Base-by-base conservation (phyloP, 2,888 invertebrate species). In the Hydropsyche betteni region DNA sequence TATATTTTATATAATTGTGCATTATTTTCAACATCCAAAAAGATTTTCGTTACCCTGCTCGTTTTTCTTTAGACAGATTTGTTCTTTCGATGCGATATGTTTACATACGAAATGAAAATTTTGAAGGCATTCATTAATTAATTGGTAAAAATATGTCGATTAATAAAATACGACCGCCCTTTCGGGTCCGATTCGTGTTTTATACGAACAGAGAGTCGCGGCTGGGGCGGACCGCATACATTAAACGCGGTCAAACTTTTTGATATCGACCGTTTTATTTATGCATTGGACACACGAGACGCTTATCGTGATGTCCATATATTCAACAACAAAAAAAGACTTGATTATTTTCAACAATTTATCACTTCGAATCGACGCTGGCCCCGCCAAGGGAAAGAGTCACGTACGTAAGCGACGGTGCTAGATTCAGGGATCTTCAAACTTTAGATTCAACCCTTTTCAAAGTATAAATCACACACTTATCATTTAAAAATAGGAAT, bases 261-360 rank as follows among this genome's bases (percentile, higher is more conserved):
- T 38, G 72, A 61, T 72, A 72, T 70, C 61, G 69, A 44, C 75
- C 69, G 51, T 69, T 74, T 74, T 74, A 74, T 74, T 69, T 74
- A 55, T 69, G 75, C 69, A 69, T 70, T 70, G 58, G 75, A 70
- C 75, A 61, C 58, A 51, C 58, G 76, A 69, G 76, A 75, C 72
- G 68, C 69, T 73, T 78, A 78, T 78, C 78, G 72, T 64, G 78
- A 78, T 78, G 69, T 72, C 64, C 76, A 75, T 78, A 74, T 77
- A 74, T 58, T 68, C 36, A 72, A 72, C 72, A 72, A 64, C 69
- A 69, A 73, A 71, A 76, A 76, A 78, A 77, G 74, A 74, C 77
- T 78, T 78, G 78, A 78, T 78, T 78, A 78, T 78, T 78, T 78
- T 78, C 75, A 75, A 75, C 78, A 74, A 78, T 78, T 77, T 77